Conservation (phyloP, 2,888 invertebrate genomes). For the Frankliniella fusca region DNA sequence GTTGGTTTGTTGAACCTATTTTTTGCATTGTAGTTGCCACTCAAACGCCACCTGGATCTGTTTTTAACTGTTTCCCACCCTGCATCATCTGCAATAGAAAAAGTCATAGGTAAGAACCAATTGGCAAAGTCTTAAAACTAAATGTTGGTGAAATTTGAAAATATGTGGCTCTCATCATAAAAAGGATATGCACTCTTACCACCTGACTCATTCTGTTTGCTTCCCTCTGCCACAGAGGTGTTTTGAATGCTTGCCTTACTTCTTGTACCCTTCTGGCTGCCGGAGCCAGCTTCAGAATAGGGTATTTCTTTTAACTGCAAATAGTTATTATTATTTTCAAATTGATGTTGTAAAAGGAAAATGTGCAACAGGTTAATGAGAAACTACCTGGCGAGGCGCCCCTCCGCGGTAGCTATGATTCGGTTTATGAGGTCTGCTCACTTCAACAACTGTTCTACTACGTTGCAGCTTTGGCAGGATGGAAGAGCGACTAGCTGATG, state of each 20-base stretch:
- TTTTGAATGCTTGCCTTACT: background rate
- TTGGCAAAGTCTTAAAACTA: background rate
- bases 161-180: background rate
- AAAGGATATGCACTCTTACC: background rate
- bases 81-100: slow-evolving; percentile 27
- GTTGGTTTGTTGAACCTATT: slow-evolving; percentile 73
- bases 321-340: background rate
- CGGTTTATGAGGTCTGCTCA: background rate
- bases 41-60: slow-evolving; percentile 58
- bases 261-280: background rate
- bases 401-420: background rate
- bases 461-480: background rate
- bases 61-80: slow-evolving; percentile 90
- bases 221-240: background rate
- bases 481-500: background rate
- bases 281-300: background rate
- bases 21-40: slow-evolving; percentile 41
- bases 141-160: background rate
- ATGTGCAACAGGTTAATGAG: background rate
- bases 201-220: background rate
- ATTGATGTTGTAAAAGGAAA: background rate
- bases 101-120: background rate
- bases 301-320: background rate
- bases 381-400: background rate
- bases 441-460: background rate